A percentile compares a stretch with the other conserved stretches of the same genome.
Evolutionary conservation across 2,888 invertebrate species (phyloP).

Genomic region (Ennomos quercinarius): DNA sequence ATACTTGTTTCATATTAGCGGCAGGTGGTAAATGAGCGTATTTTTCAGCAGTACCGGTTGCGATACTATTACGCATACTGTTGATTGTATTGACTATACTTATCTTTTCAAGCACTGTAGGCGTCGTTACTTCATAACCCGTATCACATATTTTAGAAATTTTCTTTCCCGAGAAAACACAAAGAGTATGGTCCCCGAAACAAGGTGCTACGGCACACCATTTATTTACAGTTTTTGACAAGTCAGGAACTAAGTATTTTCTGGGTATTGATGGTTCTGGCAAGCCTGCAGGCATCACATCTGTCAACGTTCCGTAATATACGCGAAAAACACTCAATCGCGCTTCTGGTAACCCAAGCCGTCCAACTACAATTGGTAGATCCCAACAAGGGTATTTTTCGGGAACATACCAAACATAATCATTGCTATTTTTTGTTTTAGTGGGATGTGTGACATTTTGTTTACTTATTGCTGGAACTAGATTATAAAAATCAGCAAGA

Average conservation of each 20-base stretch:
- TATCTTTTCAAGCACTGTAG: slow-evolving; percentile 58
- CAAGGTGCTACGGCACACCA: slow-evolving; percentile 74
- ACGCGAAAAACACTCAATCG: slow-evolving; percentile 59
- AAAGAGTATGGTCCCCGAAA: slow-evolving; percentile 77
- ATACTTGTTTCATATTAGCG: slow-evolving; percentile 73
- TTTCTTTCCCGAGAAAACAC: slow-evolving; percentile 57
- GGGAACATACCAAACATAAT: slow-evolving; percentile 66
- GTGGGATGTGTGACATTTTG: slow-evolving; percentile 27
- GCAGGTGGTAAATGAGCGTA: slow-evolving; percentile 70
- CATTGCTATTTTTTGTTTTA: slow-evolving; percentile 17
- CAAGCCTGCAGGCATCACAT: slow-evolving; percentile 52
- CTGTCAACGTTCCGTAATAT: slow-evolving; percentile 52
- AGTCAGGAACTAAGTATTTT: slow-evolving; percentile 12
- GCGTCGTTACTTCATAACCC: slow-evolving; percentile 55
- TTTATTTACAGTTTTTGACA: slow-evolving; percentile 53
- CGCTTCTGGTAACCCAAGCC: slow-evolving; percentile 46
- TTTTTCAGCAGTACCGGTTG: slow-evolving; percentile 54
- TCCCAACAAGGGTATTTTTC: slow-evolving; percentile 74
- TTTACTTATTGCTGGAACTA: slow-evolving; percentile 57
- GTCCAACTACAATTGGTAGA: slow-evolving; percentile 68
- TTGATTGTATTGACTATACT: slow-evolving; percentile 70
- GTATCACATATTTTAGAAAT: slow-evolving; percentile 62
- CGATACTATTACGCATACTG: slow-evolving; percentile 75
- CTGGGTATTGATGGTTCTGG: slow-evolving; percentile 20
- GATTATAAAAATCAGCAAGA: slow-evolving; percentile 60